Base-by-base conservation (phyloP, 2,888 invertebrate species). In the Cotesia congregata region DNA sequence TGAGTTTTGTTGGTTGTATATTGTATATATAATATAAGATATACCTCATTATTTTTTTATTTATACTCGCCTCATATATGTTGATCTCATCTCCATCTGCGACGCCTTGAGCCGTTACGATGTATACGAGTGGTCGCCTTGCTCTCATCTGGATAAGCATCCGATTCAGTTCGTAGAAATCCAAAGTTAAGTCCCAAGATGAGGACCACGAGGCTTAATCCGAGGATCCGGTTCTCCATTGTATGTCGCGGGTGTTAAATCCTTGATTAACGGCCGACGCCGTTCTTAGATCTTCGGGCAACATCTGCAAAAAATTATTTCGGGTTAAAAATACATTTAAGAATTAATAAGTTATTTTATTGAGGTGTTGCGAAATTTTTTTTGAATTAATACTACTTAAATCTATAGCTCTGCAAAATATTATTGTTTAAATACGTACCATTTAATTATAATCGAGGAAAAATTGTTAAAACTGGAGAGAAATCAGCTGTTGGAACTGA, bases 191-290 rank as follows among this genome's bases (percentile, higher is more conserved):
- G 50, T 50, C 50, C 12, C 50, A 12, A 30, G 30, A 30, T 30
- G 4, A 12, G 50, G 12, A 50, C 50, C 50, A 12, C 7, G 7
- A 7, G 12, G 50, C 6, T 84, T 85, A 85, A 85, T 85, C 85
- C 85, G 81, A 81, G 86, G 88, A 87, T 88, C 88, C 87, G 87
- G 88, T 88, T 88, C 82, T 71, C 72, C 74, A 74, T 71, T 69
- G 50, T 50, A 50, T 60, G 67, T 72, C 72, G 75, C 75, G 70
- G 59, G 73, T 67, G 73, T 77, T 77, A 73, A 73, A 77, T 77
- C 73, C 68, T 69, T 73, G 76, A 77, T 77, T 77, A 77, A 73
- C 69, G 73, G 68, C 67, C 59, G 67, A 73, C 67, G 67, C 41
- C 50, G 39, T 15, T 20, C 64, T 30, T 3, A 30, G 50, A 7